Evolutionary conservation across 1,140 invertebrate genomes (phyloP), one percentile per base, ranked within the genome.

Genomic region (Drosophila tsacasi): DNA sequence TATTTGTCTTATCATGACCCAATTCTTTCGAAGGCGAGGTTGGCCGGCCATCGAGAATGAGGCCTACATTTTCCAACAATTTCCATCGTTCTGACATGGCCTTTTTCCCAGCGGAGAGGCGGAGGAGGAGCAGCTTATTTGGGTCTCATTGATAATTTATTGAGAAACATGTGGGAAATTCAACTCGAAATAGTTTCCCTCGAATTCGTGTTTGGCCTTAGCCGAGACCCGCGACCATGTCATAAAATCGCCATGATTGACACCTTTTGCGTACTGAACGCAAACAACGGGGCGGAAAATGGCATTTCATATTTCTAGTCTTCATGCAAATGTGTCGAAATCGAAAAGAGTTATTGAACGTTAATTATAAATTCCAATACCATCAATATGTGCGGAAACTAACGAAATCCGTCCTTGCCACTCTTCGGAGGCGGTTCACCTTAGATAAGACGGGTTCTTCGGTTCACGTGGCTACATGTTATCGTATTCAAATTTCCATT

Each of bases 331-430:
- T 85, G 60, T 67, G 66, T 46, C 61, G 37, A 69, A 65, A 85
- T 74, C 44, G 52, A 35, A 52, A 83, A 87, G 79, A 86, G 83
- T 87, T 86, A 87, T 86, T 86, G 83, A 83, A 87, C 81, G 64
- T 83, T 80, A 87, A 86, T 77, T 87, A 83, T 79, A 87, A 86
- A 83, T 86, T 66, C 76, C 83, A 83, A 86, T 83, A 86, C 68
- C 83, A 69, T 69, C 74, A 21, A 69, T 78, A 54, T 72, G 32
- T 60, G 21, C 59, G 30, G 76, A 67, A 76, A 77, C 73, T 67
- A 72, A 44, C 63, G 54, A 79, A 64, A 79, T 52, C 63, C 77
- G 83, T 67, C 83, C 83, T 87, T 82, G 83, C 64, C 75, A 44
- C 25, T 50, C 49, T 42, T 35, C 30, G 54, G 49, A 62, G 82